phyloP scores from a whole-genome alignment of 2,797 vertebrate species.

The Hozukius guyotensis region DNA sequence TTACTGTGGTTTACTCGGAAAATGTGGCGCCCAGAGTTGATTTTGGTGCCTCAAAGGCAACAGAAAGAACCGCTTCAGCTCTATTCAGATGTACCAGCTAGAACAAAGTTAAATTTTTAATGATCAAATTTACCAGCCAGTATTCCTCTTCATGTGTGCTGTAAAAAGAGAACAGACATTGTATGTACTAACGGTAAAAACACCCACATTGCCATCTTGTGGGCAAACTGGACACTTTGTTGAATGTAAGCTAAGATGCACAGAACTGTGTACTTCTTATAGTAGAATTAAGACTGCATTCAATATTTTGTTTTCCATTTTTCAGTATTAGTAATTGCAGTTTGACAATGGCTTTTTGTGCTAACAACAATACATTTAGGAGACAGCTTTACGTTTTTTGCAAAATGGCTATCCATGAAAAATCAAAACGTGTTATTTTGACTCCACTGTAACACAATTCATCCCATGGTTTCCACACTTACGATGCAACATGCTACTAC shows the following conservation, averaged over 20 bases:
- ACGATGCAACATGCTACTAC: constrained; percentile 14
- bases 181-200: constrained; percentile 24
- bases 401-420: not conserved
- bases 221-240: not conserved
- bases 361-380: constrained; percentile 26
- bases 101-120: not conserved
- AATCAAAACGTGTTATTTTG: constrained; percentile 1
- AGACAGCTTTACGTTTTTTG: not conserved
- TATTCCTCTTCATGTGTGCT: constrained; percentile 10
- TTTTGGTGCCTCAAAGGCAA: constrained; percentile 13
- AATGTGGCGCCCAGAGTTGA: not conserved
- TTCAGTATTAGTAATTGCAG: constrained; percentile 8
- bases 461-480: constrained; percentile 10
- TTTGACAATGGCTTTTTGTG: constrained; percentile 14
- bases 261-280: not conserved
- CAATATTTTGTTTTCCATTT: constrained; percentile 8
- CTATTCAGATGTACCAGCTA: not conserved
- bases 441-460: constrained; percentile 11
- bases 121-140: constrained; percentile 10
- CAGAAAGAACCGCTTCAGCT: constrained; percentile 1
- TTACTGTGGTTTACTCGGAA: constrained; percentile 12
- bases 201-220: constrained; percentile 1
- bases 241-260: constrained; percentile 33
- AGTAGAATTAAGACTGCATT: not conserved
- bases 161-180: constrained; percentile 14